Evolutionary conservation across 2,113 vertebrate species (phyloP).

Genomic region (Erinaceus europaeus): DNA sequence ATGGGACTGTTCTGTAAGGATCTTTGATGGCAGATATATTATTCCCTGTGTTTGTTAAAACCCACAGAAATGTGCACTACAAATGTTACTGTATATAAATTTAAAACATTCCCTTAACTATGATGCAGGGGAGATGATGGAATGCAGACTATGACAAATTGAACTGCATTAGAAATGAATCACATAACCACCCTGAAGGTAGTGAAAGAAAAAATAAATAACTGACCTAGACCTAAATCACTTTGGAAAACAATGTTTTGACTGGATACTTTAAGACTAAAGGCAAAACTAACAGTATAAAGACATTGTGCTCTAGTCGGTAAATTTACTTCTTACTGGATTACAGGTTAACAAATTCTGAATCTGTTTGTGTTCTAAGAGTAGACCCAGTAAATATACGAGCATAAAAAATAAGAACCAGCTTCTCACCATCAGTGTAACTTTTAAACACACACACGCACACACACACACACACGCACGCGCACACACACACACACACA

Average conservation of each 20-base stretch:
- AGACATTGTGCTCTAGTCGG: not conserved
- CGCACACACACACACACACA: not conserved
- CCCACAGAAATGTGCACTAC: not conserved
- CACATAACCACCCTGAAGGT: not conserved
- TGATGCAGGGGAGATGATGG: not conserved
- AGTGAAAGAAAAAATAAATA: not conserved
- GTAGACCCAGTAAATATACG: not conserved
- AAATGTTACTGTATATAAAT: not conserved
- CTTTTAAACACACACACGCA: not conserved
- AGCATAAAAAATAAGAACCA: not conserved
- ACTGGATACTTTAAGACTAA: not conserved
- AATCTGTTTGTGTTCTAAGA: slow-evolving; percentile 6
- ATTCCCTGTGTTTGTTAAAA: not conserved
- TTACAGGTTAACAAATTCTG: slow-evolving; percentile 21
- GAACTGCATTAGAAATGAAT: slow-evolving; percentile 6
- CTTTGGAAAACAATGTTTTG: not conserved
- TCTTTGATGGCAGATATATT: not conserved
- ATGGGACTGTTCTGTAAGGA: not conserved
- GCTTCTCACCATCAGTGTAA: not conserved
- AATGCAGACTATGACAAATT: not conserved
- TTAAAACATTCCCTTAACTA: not conserved
- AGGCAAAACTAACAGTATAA: not conserved
- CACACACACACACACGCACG: not conserved
- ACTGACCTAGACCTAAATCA: not conserved
- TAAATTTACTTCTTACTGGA: not conserved